Base-by-base conservation (phyloP, 2,888 invertebrate genomes). In the Amphimallon solstitiale region DNA sequence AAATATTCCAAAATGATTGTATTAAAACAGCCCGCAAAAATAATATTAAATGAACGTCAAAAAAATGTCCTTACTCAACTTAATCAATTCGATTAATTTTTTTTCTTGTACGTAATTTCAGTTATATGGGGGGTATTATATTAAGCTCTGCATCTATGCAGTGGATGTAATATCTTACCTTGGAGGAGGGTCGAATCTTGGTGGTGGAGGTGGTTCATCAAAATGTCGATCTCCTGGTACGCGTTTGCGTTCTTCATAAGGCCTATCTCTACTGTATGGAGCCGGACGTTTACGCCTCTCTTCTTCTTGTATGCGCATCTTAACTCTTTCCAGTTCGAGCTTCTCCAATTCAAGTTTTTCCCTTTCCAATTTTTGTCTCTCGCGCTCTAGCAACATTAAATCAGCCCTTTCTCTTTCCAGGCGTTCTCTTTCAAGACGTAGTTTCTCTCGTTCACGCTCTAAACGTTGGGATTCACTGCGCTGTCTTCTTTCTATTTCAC, bases 341-440 rank as follows among this genome's bases (percentile, higher is more conserved):
- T 94, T 88, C 78, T 95, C 95, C 73, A 91, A 78, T 72, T 87
- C 86, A 38, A 82, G 70, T 69, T 81, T 80, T 66, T 81, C 80
- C 2, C 86, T 80, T 75, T 89, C 89, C 59, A 87, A 74, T 51
- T 93, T 88, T 77, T 94, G 94, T 52, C 94, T 87, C 79, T 95
- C 95, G 12, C 94, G 87, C 79, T 95, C 94, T 70, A 95, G 80
- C 59, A 93, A 88, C 71, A 95, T 84, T 19, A 95, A 81, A 78
- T 96, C 95, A 12, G 92, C 91, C 81, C 93, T 93, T 78, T 95
- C 95, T 2, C 93, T 88, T 78, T 97, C 97, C 61, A 96, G 89
- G 73, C 91, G 90, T 75, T 95, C 95, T 17, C 94, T 88, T 82
- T 97, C 97, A 10, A 92, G 83, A 48, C 92, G 87, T 69, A 95